phyloP scores from a whole-genome alignment of 2,113 vertebrate species.

The Lagopus leucura region DNA sequence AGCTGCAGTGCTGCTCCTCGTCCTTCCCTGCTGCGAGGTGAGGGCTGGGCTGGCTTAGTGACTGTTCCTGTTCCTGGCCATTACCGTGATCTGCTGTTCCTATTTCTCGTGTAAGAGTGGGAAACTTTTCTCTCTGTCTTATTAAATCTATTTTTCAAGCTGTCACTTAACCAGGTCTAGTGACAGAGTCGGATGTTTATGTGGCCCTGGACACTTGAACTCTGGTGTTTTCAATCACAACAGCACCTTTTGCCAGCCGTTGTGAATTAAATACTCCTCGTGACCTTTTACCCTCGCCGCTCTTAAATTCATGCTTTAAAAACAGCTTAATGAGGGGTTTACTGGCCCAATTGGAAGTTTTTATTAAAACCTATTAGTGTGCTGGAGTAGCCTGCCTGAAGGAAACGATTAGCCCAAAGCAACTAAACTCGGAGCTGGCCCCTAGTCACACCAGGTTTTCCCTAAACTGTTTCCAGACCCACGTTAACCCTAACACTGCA shows the following conservation, averaged over 20 bases:
- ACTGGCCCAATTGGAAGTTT: constrained; percentile 89
- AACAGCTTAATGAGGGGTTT: constrained; percentile 93
- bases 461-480: constrained; percentile 88
- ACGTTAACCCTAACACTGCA: constrained; percentile 38
- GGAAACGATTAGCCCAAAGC: constrained; percentile 87
- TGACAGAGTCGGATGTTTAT: constrained; percentile 76
- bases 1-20: not conserved
- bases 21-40: not conserved
- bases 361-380: constrained; percentile 89
- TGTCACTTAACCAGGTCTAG: constrained; percentile 77
- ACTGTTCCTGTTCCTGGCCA: not conserved
- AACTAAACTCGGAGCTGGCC: constrained; percentile 79
- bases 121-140: constrained; percentile 65
- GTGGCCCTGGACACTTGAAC: constrained; percentile 71
- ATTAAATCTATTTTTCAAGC: constrained; percentile 81
- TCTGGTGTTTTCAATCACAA: constrained; percentile 80
- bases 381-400: constrained; percentile 80
- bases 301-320: constrained; percentile 91
- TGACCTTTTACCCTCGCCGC: constrained; percentile 82
- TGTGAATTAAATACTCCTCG: constrained; percentile 83
- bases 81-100: constrained; percentile 34
- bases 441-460: constrained; percentile 66
- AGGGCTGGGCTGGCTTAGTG: not conserved
- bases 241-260: constrained; percentile 80
- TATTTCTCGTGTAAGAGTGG: constrained; percentile 20